phyloP scores from a whole-genome alignment of 2,113 vertebrate species.

The Odobenus rosmarus region DNA sequence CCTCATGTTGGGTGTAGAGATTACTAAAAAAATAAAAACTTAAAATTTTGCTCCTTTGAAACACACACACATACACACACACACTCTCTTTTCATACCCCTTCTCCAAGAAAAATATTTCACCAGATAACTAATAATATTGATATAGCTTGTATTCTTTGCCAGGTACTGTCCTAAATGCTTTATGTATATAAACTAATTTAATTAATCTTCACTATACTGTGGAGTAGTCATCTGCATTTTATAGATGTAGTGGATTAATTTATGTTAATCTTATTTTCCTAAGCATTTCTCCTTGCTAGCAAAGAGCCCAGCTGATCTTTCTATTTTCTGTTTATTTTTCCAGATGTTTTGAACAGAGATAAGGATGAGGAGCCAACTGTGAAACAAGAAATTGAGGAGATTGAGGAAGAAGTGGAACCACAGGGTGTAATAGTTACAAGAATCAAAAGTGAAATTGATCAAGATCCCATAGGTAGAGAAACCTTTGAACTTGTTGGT shows the following conservation, averaged over 20 bases:
- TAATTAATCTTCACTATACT: constrained; percentile 14
- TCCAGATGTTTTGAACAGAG: constrained; percentile 79
- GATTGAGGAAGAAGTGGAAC: constrained; percentile 71
- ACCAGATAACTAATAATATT: constrained; percentile 47
- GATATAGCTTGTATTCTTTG: constrained; percentile 38
- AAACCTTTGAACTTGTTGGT: constrained; percentile 82
- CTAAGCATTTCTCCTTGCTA: constrained; percentile 6
- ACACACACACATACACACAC: no score
- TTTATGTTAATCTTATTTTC: constrained; percentile 51
- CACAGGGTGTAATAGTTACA: constrained; percentile 77
- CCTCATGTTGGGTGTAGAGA: background rate
- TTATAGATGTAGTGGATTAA: background rate
- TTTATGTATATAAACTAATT: constrained; percentile 1
- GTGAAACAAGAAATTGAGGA: constrained; percentile 80
- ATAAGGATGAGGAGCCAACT: constrained; percentile 71
- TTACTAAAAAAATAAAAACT: background rate
- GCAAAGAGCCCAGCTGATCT: constrained; percentile 39
- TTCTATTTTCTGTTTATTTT: constrained; percentile 63
- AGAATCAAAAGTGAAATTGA: constrained; percentile 82
- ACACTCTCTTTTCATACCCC: background rate
- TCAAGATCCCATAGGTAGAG: constrained; percentile 67
- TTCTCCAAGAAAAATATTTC: constrained; percentile 30
- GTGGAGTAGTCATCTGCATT: background rate
- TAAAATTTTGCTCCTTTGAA: background rate
- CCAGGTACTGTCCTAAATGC: background rate